Conservation (phyloP, 2,888 invertebrate species). For the Plebejus argus region DNA sequence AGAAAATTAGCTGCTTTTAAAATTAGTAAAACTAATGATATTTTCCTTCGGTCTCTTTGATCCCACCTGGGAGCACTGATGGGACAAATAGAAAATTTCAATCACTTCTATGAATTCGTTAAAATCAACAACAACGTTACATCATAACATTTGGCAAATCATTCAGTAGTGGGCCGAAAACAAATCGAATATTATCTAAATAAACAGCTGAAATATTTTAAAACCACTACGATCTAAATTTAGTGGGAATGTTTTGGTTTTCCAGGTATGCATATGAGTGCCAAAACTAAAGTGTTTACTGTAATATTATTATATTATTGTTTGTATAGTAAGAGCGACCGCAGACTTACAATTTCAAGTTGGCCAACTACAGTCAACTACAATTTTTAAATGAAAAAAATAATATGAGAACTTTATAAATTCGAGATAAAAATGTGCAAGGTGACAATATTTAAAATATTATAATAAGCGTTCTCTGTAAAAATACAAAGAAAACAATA, state of each 20-base stretch:
- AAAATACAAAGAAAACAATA: too few relatives aligned
- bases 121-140: background rate
- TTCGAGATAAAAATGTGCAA: too few relatives aligned
- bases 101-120: constrained; percentile 10
- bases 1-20: background rate
- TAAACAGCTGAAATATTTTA: constrained; percentile 17
- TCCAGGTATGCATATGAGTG: constrained; percentile 4
- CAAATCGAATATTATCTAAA: constrained; percentile 15
- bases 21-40: background rate
- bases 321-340: background rate
- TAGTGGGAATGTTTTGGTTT: constrained; percentile 14
- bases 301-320: background rate
- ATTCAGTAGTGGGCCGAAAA: constrained; percentile 11
- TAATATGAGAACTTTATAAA: too few relatives aligned
- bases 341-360: too few relatives aligned
- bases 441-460: too few relatives aligned
- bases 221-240: constrained; percentile 12
- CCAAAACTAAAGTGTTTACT: constrained; percentile 10
- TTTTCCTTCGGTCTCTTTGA: background rate
- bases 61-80: background rate
- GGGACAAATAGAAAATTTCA: background rate
- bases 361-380: too few relatives aligned
- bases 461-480: too few relatives aligned
- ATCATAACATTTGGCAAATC: constrained; percentile 14
- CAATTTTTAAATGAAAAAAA: too few relatives aligned